Evolutionary conservation across 2,113 vertebrate genomes (phyloP).

Genomic region (Gymnarchus niloticus): DNA sequence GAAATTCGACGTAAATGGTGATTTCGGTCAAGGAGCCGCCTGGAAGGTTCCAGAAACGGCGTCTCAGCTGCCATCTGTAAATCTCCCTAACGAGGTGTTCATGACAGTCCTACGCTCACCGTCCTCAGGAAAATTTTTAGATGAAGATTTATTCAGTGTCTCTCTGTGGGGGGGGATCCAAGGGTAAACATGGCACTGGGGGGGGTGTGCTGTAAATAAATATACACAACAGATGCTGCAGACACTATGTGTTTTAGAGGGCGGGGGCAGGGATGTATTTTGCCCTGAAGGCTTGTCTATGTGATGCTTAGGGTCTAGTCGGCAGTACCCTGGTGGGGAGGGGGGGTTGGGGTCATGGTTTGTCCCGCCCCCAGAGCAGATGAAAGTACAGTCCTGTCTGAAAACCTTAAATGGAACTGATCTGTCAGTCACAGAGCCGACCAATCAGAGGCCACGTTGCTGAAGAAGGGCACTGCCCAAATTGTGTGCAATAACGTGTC

Average conservation of each 20-base stretch:
- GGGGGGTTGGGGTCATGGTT: too few relatives aligned
- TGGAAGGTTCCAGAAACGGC: not conserved
- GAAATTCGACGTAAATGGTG: not conserved
- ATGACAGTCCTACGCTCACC: not conserved
- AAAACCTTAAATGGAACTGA: not conserved
- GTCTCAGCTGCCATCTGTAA: not conserved
- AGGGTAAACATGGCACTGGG: too few relatives aligned
- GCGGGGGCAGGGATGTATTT: not conserved
- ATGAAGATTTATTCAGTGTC: not conserved
- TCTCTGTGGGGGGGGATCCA: too few relatives aligned
- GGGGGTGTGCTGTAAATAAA: not conserved
- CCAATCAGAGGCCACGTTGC: not conserved
- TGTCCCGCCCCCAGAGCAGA: too few relatives aligned
- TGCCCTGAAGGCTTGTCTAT: not conserved
- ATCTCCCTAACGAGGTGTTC: not conserved
- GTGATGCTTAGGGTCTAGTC: not conserved
- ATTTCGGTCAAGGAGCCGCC: not conserved
- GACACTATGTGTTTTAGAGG: not conserved
- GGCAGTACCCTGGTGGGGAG: not conserved
- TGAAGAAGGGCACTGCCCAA: not conserved
- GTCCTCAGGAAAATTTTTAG: not conserved
- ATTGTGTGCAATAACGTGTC: not conserved
- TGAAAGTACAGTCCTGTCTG: too few relatives aligned
- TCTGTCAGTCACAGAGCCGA: not conserved
- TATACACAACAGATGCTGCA: not conserved